Conservation (phyloP, 1,140 invertebrate species). For the Trichoplusia ni region DNA sequence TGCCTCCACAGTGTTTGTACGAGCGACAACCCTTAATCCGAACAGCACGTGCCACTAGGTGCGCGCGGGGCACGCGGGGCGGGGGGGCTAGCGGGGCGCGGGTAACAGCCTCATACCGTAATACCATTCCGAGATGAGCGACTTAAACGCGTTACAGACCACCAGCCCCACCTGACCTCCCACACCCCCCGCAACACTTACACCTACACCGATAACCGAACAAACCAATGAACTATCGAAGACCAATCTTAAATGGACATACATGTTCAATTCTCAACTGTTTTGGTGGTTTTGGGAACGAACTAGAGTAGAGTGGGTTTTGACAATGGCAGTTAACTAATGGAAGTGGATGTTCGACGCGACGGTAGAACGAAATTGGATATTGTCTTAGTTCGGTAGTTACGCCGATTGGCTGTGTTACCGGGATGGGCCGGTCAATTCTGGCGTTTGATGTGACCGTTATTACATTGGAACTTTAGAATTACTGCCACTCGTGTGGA, state of each 20-base stretch:
- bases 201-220: slow-evolving; percentile 24
- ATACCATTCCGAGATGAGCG: slow-evolving; percentile 79
- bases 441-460: slow-evolving; percentile 24
- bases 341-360: slow-evolving; percentile 56
- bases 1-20: slow-evolving; percentile 3
- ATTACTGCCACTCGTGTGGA: background rate
- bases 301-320: slow-evolving; percentile 71
- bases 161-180: slow-evolving; percentile 52
- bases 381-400: slow-evolving; percentile 55
- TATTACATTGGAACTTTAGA: slow-evolving; percentile 29
- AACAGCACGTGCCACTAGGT: slow-evolving; percentile 51
- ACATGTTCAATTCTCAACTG: slow-evolving; percentile 59
- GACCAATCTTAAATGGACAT: slow-evolving; percentile 49
- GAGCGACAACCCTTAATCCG: slow-evolving; percentile 69
- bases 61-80: slow-evolving; percentile 43
- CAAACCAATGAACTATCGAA: slow-evolving; percentile 33
- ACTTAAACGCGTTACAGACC: slow-evolving; percentile 73
- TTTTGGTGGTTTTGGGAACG: slow-evolving; percentile 61
- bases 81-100: slow-evolving; percentile 31
- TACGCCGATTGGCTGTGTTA: slow-evolving; percentile 36
- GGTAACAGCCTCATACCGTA: slow-evolving; percentile 60
- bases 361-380: slow-evolving; percentile 51
- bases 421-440: slow-evolving; percentile 28
- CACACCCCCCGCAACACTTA: slow-evolving; percentile 4
- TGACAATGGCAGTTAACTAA: slow-evolving; percentile 76